phyloP scores from a whole-genome alignment of 2,888 invertebrate species.

The Holacanthella duospinosa region DNA sequence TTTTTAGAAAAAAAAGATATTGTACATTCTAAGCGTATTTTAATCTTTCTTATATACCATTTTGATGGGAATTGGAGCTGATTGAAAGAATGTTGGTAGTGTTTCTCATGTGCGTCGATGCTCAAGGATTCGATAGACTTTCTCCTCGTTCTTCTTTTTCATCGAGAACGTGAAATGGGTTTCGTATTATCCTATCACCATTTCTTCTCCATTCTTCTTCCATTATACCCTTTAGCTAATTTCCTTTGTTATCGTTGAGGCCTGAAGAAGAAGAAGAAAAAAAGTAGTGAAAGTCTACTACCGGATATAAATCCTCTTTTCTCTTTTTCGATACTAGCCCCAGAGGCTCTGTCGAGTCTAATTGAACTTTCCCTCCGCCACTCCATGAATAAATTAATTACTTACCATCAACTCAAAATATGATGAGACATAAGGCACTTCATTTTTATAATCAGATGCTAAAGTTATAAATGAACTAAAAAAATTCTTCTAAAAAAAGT shows the following conservation, averaged over 20 bases:
- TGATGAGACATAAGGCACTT: not conserved
- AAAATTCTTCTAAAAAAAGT: not conserved
- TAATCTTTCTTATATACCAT: too few species aligned
- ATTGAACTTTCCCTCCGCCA: not conserved
- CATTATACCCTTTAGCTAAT: conserved; percentile 1
- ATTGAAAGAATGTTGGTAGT: conserved; percentile 1
- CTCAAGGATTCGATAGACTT: not conserved
- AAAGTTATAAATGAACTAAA: not conserved
- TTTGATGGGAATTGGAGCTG: not conserved
- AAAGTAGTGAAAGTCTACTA: not conserved
- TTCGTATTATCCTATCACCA: conserved; percentile 1
- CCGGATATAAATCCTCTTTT: conserved; percentile 3
- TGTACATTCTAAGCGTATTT: too few species aligned
- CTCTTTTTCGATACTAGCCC: conserved; percentile 4
- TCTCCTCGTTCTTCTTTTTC: not conserved
- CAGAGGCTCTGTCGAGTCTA: not conserved
- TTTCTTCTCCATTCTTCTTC: conserved; percentile 1
- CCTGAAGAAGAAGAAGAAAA: not conserved
- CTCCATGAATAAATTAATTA: not conserved
- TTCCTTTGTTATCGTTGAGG: conserved; percentile 1
- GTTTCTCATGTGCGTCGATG: not conserved
- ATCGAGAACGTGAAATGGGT: not conserved
- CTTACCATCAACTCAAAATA: not conserved
- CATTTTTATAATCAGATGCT: not conserved
- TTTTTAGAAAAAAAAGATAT: too few species aligned